Evolutionary conservation across 2,113 vertebrate species (phyloP).

Genomic region (Platycercus adscitus): DNA sequence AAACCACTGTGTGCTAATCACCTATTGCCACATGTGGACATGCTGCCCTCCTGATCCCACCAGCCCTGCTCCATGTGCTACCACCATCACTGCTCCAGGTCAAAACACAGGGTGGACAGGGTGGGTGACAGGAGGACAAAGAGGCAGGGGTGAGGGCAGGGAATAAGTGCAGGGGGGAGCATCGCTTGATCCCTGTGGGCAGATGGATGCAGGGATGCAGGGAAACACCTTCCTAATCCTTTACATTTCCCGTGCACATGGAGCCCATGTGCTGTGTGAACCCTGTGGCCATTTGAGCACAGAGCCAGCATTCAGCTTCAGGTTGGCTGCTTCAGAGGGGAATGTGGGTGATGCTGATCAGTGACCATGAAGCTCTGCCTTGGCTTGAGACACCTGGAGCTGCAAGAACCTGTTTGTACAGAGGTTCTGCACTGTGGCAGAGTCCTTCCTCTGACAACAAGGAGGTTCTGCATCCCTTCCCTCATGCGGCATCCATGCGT

Average conservation of each 20-base stretch:
- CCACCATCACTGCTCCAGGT: background rate
- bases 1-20: background rate
- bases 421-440: background rate
- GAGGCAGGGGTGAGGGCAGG: rapidly evolving
- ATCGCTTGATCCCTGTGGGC: rapidly evolving
- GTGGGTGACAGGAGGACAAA: background rate
- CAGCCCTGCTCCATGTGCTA: rapidly evolving
- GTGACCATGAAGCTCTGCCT: background rate
- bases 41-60: background rate
- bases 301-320: background rate
- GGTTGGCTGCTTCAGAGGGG: background rate
- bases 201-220: background rate
- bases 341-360: background rate
- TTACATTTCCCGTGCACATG: background rate
- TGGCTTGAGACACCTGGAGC: background rate
- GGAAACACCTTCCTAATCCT: background rate
- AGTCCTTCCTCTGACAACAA: background rate
- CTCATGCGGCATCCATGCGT: rapidly evolving
- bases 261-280: rapidly evolving
- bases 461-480: background rate
- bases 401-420: background rate
- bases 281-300: rapidly evolving
- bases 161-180: background rate
- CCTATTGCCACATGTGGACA: background rate
- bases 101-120: background rate